Evolutionary conservation across 2,113 vertebrate species (phyloP).

Genomic region (Serinus canaria): DNA sequence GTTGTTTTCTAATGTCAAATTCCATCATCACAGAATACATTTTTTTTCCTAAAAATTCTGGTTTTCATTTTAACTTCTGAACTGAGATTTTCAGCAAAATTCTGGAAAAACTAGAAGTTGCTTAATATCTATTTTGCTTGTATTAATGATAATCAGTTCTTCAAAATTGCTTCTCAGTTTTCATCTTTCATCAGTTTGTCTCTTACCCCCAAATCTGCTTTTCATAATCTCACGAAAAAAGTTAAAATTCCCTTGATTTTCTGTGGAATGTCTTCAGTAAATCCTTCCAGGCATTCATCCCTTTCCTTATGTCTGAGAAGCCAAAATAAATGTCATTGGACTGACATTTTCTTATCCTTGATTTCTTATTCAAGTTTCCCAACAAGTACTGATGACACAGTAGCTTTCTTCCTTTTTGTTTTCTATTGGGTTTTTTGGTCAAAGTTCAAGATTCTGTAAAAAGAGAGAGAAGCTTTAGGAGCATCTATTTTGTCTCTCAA

Average conservation of each 20-base stretch:
- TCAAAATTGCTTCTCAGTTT: background rate
- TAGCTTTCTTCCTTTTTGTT: background rate
- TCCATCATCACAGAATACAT: background rate
- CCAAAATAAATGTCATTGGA: background rate
- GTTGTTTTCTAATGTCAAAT: background rate
- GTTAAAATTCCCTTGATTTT: background rate
- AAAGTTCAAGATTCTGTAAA: background rate
- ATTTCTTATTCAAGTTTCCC: background rate
- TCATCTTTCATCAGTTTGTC: background rate
- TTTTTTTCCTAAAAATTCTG: background rate
- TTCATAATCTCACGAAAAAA: background rate
- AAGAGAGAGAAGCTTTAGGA: background rate
- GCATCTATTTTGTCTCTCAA: background rate
- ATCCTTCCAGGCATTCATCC: background rate
- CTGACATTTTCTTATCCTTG: background rate
- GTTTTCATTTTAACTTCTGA: background rate
- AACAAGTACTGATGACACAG: background rate
- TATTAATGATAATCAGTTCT: background rate
- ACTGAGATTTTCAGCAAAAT: background rate
- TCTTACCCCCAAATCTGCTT: background rate
- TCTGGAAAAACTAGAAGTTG: background rate
- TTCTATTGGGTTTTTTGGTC: background rate
- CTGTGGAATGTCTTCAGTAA: background rate
- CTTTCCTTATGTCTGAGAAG: background rate
- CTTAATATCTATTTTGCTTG: background rate